Base-by-base conservation (phyloP, 2,113 vertebrate species). In the Macquaria australasica region DNA sequence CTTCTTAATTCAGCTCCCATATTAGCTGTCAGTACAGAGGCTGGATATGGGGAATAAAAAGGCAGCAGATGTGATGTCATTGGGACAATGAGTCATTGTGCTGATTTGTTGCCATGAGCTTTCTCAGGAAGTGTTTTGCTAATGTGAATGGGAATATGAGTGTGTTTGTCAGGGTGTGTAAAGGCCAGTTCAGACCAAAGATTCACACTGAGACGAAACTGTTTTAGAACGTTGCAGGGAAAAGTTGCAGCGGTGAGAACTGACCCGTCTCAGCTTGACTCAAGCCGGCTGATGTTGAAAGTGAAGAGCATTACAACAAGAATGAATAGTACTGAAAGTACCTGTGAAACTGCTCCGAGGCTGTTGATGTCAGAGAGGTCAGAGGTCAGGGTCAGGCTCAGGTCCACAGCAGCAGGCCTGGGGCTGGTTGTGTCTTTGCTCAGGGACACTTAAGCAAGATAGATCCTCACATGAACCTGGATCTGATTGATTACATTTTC, bases 81-180 rank as follows among this genome's bases (percentile, higher is more conserved):
- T 7, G 50, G 6, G 50, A 20, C 50, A 51, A 23, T 89, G 79
- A 87, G 76, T 85, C 81, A 91, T 31, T 77, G 73, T 73, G 21
- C n/a, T 51, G 39, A 72, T 73, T 75, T 85, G 82, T 69, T 43
- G 31, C 67, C 60, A 71, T 77, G 77, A 89, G 70, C 67, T 70
- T 68, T 55, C 71, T 76, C 66, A 55, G 77, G 69, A 88, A 85
- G 60, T 76, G 45, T 81, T 51, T 87, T 67, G 8, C 50, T 50
- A 51, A 86, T 43, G 63, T 83, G 64, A 20, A 48, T 59, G 56
- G 71, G 63, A 73, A 56, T 62, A 76, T 71, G 62, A 77, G 73
- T 86, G 72, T 72, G 48, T 74, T 79, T 85, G 77, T 73, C 60
- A 50, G 64, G 43, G 63, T 79, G 59, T 75, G 50, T 73, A 56